Evolutionary conservation across 2,113 vertebrate genomes (phyloP), one percentile per base, ranked within the genome.

Genomic region (Myodes glareolus): DNA sequence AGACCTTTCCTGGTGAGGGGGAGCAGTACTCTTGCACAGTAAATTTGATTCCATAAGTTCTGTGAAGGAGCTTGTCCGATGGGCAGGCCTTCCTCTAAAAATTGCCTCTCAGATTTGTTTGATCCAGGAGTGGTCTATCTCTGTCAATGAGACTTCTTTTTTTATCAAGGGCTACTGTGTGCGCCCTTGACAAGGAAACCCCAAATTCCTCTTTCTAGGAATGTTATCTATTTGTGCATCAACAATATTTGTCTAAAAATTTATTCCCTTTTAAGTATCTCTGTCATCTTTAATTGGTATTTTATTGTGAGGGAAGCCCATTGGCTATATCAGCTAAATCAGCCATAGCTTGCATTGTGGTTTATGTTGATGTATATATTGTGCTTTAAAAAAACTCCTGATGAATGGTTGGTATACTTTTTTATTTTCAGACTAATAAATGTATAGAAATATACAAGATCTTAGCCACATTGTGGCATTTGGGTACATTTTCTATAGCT

Each of bases 1-100:
- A 94, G n/a, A 81, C 76, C 36, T 96, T 94, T 50, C 72, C 52
- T 76, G 65, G 61, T 94, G 94, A 81, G 72, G 36, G 80, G 39
- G 55, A 9, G 21, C 47, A 47, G 47, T 47, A 42, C 21, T 96
- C 58, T 94, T 7, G 0, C 36, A 70, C 55, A 13, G 23, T 7
- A 23, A 80, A 29, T 92, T 95, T 52, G 78, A 9, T 42, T 81
- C 94, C 42, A 92, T 55, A 94, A 92, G 73, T 63, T 5, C 27
- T 80, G 85, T 67, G 25, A 90, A 88, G 63, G 80, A 67, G 9
- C 63, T 95, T 21, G 21, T 85, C 52, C 88, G n/a, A 91, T 80
- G 92, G n/a, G 58, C 82, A 80, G 78, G 11, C 94, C 47, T 76
- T 94, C 27, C 21, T 92, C 31, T 90, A 42, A 47, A 92, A 86